Evolutionary conservation across 2,113 vertebrate species (phyloP).

Genomic region (Nyctereutes procyonoides): DNA sequence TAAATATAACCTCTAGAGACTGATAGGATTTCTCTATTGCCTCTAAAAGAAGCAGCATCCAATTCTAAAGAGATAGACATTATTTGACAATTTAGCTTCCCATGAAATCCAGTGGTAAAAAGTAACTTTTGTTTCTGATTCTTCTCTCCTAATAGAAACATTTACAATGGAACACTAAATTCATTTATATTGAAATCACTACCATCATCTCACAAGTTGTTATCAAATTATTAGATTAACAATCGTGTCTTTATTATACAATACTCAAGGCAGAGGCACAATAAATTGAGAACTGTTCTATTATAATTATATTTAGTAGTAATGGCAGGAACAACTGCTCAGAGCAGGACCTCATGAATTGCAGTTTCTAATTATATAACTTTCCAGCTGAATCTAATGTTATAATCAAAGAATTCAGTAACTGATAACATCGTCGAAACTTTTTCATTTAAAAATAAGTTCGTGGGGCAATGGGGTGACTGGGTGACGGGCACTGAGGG

Average conservation of each 20-base stretch:
- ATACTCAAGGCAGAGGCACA: not conserved
- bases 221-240: not conserved
- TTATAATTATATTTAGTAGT: not conserved
- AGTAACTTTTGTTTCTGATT: not conserved
- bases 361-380: not conserved
- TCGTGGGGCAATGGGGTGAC: no score
- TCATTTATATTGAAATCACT: not conserved
- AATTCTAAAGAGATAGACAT: not conserved
- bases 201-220: not conserved
- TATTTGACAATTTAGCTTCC: not conserved
- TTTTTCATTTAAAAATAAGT: constrained; percentile 2
- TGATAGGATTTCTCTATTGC: not conserved
- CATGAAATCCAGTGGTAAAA: not conserved
- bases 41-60: not conserved
- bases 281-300: not conserved
- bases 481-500: no score
- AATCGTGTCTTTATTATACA: not conserved
- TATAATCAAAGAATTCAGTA: not conserved
- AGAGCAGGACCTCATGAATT: not conserved
- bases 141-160: not conserved
- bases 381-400: not conserved
- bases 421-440: not conserved
- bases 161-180: not conserved
- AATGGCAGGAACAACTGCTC: not conserved
- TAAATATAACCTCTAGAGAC: not conserved